These are phyloP conservation scores for Sus cebifrons DNA, from an alignment of 2,797 vertebrate genomes.

Conservation along the genomic window DNA sequence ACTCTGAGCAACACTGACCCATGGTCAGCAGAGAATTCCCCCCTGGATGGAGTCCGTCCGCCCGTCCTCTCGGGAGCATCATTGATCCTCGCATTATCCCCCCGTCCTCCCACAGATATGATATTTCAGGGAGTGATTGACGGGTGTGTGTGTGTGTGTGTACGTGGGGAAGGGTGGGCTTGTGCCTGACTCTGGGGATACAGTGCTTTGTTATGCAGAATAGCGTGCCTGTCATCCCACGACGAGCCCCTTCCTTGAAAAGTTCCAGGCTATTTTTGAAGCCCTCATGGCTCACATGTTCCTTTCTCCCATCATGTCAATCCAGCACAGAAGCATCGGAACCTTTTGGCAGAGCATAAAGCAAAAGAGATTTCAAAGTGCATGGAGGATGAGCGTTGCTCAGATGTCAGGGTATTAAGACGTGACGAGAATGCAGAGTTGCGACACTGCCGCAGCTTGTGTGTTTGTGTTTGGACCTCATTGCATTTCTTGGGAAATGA, in stretches of 20 bases:
- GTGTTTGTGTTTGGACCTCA: not conserved
- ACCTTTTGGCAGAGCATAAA: constrained; percentile 75
- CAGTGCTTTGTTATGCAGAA: constrained; percentile 88
- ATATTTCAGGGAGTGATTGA: constrained; percentile 88
- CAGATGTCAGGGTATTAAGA: constrained; percentile 61
- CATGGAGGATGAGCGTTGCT: constrained; percentile 74
- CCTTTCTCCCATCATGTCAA: constrained; percentile 78
- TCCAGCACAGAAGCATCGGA: constrained; percentile 71
- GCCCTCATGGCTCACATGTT: constrained; percentile 80
- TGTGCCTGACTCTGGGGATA: constrained; percentile 79
- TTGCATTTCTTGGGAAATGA: constrained; percentile 38
- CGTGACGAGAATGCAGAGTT: constrained; percentile 48
- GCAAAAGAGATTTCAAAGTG: constrained; percentile 80
- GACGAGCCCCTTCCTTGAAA: constrained; percentile 78
- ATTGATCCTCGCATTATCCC: constrained; percentile 70
- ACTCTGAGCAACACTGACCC: not conserved
- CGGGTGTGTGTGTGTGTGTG: constrained; percentile 74
- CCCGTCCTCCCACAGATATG: constrained; percentile 84
- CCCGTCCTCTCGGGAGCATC: not conserved
- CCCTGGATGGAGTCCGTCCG: constrained; percentile 7
- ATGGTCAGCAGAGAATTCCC: not conserved
- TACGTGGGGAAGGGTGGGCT: constrained; percentile 79
- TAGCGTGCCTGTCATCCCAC: constrained; percentile 85
- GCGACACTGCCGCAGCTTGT: not conserved
- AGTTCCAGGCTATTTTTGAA: constrained; percentile 86